These are phyloP conservation scores for Ectemnius continuus DNA, from an alignment of 2,888 invertebrate species.

Conservation along the genomic window DNA sequence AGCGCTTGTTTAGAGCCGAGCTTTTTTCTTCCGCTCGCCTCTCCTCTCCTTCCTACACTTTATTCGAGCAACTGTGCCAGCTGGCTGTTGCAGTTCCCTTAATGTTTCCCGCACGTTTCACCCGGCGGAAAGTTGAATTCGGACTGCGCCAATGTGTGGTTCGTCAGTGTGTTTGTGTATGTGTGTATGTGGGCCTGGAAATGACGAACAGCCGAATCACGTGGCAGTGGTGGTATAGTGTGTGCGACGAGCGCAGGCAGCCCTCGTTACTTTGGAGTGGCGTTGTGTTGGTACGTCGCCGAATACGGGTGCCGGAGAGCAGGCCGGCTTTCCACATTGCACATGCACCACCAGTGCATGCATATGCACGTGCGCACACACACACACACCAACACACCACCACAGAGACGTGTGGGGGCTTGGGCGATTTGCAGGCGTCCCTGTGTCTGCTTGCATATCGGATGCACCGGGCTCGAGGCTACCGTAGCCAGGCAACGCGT, in stretches of 20 bases:
- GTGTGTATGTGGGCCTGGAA: constrained; percentile 11
- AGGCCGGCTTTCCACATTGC: background rate
- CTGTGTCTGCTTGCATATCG: constrained; percentile 47
- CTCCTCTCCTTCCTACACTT: no score
- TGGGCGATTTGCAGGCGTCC: constrained; percentile 33
- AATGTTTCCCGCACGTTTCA: no score
- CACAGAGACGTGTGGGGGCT: background rate
- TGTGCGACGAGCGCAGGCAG: no score
- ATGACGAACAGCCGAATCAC: constrained; percentile 34
- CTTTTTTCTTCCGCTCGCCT: no score
- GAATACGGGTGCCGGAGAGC: background rate
- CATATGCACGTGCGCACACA: background rate
- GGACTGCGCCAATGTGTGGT: background rate
- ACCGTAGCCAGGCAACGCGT: constrained; percentile 18
- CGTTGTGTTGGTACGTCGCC: constrained; percentile 3
- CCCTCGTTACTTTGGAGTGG: no score
- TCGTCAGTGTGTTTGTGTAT: constrained; percentile 5
- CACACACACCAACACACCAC: no score
- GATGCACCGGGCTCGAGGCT: constrained; percentile 32
- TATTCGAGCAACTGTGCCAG: no score
- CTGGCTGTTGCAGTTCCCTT: no score
- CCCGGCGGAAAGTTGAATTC: no score
- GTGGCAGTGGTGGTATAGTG: constrained; percentile 45
- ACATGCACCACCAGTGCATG: constrained; percentile 35
- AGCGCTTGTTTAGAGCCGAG: no score